phyloP scores from a whole-genome alignment of 1,140 invertebrate genomes.

The Aphidius gifuensis region DNA sequence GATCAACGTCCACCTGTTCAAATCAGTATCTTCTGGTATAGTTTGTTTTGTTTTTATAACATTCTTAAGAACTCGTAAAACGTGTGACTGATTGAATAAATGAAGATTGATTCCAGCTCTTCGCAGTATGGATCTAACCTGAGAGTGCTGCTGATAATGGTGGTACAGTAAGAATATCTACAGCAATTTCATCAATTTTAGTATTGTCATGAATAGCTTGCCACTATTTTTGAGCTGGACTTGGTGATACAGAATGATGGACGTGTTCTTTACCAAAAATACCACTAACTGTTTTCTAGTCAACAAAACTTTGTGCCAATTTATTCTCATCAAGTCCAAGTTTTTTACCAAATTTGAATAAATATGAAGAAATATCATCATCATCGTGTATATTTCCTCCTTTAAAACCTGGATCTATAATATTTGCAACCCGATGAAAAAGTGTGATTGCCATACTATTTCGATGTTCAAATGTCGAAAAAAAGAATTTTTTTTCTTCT shows the following conservation, averaged over 20 bases:
- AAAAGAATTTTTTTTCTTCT: constrained; percentile 1
- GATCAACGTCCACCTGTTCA: too few species aligned
- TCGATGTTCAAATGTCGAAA: constrained; percentile 8
- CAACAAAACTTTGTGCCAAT: constrained; percentile 36
- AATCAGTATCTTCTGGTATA: too few species aligned
- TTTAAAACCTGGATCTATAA: constrained; percentile 15
- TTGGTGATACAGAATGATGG: constrained; percentile 1
- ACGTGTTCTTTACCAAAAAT: constrained; percentile 16
- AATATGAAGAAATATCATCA: background rate
- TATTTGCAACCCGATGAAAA: constrained; percentile 12
- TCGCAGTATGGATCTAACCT: constrained; percentile 18
- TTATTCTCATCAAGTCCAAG: constrained; percentile 11
- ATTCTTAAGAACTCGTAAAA: too few species aligned
- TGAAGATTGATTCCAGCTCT: constrained; percentile 16
- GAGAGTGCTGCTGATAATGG: constrained; percentile 17
- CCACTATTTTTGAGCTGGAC: constrained; percentile 17
- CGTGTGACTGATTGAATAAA: too few species aligned
- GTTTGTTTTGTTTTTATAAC: too few species aligned
- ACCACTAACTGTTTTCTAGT: constrained; percentile 16
- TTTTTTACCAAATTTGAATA: constrained; percentile 10
- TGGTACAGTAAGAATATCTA: constrained; percentile 15
- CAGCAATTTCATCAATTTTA: constrained; percentile 21
- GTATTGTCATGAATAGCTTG: constrained; percentile 14
- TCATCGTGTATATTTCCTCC: constrained; percentile 5
- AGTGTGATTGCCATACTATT: constrained; percentile 4